Conservation (phyloP, 1,140 invertebrate species). For the Pentalonia nigronervosa region DNA sequence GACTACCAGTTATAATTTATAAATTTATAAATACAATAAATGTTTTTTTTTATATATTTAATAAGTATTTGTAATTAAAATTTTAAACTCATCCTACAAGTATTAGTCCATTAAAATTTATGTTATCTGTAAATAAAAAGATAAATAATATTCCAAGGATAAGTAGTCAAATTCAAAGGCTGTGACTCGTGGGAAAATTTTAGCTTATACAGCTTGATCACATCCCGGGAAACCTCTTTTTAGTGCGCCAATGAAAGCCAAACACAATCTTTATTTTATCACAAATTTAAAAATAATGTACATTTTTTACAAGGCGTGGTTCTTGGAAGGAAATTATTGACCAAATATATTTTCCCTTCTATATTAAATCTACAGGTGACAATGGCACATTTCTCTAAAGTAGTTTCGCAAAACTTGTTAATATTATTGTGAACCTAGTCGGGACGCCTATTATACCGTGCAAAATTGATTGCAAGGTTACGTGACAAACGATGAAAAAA, state of each 20-base stretch:
- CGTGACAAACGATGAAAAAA: neutral
- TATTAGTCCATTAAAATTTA: neutral
- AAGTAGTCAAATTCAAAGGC: neutral
- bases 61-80: neutral
- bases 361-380: neutral
- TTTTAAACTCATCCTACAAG: neutral
- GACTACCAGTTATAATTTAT: neutral
- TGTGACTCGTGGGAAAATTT: neutral
- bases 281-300: neutral
- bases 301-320: neutral
- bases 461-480: constrained; percentile 12
- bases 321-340: neutral
- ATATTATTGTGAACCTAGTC: neutral
- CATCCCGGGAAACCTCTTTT: neutral
- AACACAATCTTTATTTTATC: neutral
- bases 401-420: neutral
- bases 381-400: neutral
- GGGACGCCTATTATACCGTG: neutral
- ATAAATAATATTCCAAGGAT: neutral
- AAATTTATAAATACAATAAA: neutral
- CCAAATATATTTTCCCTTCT: neutral
- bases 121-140: neutral
- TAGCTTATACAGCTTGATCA: neutral
- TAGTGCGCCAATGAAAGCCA: neutral
- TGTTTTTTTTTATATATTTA: neutral